These are phyloP conservation scores for Formica aserva DNA, from an alignment of 2,888 invertebrate species.

Conservation along the genomic window DNA sequence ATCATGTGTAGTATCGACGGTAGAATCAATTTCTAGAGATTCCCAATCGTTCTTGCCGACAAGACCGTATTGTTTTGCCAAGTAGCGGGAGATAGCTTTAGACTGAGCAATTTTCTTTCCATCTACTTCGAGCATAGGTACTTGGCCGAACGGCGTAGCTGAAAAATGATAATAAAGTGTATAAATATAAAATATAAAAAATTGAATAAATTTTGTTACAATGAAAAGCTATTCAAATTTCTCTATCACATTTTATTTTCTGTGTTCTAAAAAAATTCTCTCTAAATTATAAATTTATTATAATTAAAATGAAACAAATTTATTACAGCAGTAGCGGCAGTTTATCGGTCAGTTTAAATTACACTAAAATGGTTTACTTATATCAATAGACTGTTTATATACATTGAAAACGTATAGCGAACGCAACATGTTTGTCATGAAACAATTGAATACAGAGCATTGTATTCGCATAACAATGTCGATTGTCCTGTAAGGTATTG, in stretches of 20 bases:
- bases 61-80: slow-evolving; percentile 88
- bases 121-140: slow-evolving; percentile 89
- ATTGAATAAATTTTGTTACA: neutral
- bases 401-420: neutral
- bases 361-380: no score
- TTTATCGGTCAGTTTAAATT: neutral
- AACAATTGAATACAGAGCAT: slow-evolving; percentile 42
- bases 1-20: slow-evolving; percentile 88
- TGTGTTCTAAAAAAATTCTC: neutral
- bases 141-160: slow-evolving; percentile 89
- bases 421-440: neutral
- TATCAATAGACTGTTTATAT: no score
- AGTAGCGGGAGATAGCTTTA: slow-evolving; percentile 88
- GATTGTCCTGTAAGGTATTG: slow-evolving; percentile 40
- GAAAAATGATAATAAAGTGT: slow-evolving; percentile 37
- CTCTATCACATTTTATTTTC: neutral
- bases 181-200: neutral
- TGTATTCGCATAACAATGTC: slow-evolving; percentile 53
- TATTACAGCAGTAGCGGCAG: no score
- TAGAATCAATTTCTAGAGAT: slow-evolving; percentile 88
- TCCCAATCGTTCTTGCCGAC: slow-evolving; percentile 88
- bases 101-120: slow-evolving; percentile 89
- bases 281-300: neutral
- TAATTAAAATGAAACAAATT: no score
- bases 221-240: neutral